These are phyloP conservation scores for Platycercus adscitus DNA, from an alignment of 2,113 vertebrate species.

Conservation along the genomic window DNA sequence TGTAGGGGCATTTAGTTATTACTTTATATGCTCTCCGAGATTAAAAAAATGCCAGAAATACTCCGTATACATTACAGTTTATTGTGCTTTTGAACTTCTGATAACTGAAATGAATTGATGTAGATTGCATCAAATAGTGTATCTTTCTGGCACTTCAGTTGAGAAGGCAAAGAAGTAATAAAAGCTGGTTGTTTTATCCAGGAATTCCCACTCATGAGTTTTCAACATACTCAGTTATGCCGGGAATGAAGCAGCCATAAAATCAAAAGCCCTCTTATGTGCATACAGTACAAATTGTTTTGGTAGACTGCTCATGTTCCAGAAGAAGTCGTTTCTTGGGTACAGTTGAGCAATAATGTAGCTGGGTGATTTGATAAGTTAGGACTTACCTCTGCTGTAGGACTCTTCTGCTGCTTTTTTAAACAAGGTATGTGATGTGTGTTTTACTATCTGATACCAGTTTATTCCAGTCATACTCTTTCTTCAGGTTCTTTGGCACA, in stretches of 20 bases:
- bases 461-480: background rate
- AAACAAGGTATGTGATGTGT: background rate
- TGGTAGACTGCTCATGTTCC: background rate
- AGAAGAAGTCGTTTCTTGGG: background rate
- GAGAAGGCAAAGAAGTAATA: background rate
- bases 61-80: background rate
- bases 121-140: conserved; percentile 8
- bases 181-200: background rate
- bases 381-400: background rate
- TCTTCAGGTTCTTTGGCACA: background rate
- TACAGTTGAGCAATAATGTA: background rate
- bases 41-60: conserved; percentile 20
- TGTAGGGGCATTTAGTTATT: conserved; percentile 37
- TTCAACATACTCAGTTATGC: conserved; percentile 7
- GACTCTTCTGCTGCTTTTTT: background rate
- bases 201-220: conserved; percentile 2
- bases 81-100: background rate
- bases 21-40: background rate
- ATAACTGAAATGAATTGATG: background rate
- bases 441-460: background rate
- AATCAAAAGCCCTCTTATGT: background rate
- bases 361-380: background rate
- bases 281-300: background rate
- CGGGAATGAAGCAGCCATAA: background rate
- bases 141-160: conserved; percentile 24